Evolutionary conservation across 2,888 invertebrate species (phyloP).

Genomic region (Tinea semifulvella): DNA sequence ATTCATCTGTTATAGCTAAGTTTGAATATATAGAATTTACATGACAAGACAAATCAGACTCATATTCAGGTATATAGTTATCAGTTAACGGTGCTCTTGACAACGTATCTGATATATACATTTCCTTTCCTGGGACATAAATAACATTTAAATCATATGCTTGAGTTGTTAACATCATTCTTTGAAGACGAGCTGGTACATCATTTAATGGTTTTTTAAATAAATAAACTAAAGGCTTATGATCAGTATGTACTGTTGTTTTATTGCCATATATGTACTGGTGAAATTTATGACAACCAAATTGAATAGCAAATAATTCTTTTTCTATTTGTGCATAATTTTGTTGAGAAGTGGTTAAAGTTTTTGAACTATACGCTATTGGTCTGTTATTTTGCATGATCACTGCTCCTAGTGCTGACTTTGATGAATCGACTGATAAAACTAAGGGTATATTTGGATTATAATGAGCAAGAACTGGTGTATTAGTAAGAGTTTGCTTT

Average conservation of each 20-base stretch:
- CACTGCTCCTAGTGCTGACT: slow-evolving; percentile 20
- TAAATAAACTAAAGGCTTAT: slow-evolving; percentile 26
- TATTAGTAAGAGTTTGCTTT: slow-evolving; percentile 18
- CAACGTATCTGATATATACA: slow-evolving; percentile 26
- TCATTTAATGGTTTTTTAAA: slow-evolving; percentile 22
- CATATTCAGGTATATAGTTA: too few species aligned
- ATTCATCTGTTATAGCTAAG: too few species aligned
- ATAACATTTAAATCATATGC: slow-evolving; percentile 23
- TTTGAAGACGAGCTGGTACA: slow-evolving; percentile 22
- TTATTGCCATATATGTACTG: slow-evolving; percentile 15
- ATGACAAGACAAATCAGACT: too few species aligned
- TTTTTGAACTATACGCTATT: slow-evolving; percentile 23
- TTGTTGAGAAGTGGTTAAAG: slow-evolving; percentile 18
- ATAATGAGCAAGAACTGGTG: slow-evolving; percentile 21
- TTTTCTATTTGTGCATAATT: slow-evolving; percentile 23
- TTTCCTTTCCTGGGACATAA: slow-evolving; percentile 24
- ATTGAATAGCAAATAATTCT: slow-evolving; percentile 21
- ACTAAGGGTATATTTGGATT: slow-evolving; percentile 18
- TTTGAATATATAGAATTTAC: too few species aligned
- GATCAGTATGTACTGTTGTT: slow-evolving; percentile 24
- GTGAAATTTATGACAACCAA: slow-evolving; percentile 21
- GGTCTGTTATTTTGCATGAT: slow-evolving; percentile 22
- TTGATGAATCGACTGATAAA: slow-evolving; percentile 20
- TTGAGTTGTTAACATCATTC: slow-evolving; percentile 23
- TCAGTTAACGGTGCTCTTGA: slow-evolving; percentile 21